These are phyloP conservation scores for Holocentrus rufus DNA, from an alignment of 2,797 vertebrate species.

Conservation along the genomic window DNA sequence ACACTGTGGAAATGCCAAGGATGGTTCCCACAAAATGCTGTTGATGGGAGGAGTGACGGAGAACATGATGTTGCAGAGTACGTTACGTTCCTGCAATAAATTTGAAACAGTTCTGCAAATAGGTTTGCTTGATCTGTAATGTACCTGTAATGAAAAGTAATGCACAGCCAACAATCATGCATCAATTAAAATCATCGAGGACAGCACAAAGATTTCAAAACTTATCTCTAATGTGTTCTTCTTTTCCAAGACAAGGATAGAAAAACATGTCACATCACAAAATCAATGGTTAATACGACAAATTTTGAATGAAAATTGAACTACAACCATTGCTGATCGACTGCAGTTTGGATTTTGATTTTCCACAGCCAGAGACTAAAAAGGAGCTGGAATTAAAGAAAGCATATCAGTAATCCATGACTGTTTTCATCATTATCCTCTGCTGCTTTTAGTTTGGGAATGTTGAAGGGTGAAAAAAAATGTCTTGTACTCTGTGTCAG, in stretches of 20 bases:
- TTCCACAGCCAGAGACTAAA: background rate
- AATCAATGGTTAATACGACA: too few species aligned
- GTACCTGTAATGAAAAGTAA: too few species aligned
- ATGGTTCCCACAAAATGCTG: background rate
- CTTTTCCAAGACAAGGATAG: too few species aligned
- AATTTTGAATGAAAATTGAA: background rate
- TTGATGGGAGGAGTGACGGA: background rate
- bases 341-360: conserved; percentile 1
- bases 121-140: too few species aligned
- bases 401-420: background rate
- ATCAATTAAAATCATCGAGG: too few species aligned
- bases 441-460: conserved; percentile 2
- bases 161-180: too few species aligned
- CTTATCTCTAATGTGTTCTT: background rate
- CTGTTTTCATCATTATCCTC: conserved; percentile 4
- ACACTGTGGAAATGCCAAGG: background rate
- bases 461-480: background rate
- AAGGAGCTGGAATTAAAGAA: background rate
- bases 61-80: too few species aligned
- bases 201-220: conserved; percentile 1
- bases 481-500: background rate
- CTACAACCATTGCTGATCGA: background rate
- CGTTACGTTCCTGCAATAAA: background rate
- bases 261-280: too few species aligned
- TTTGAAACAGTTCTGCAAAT: background rate